A percentile compares a stretch with the other conserved stretches of the same genome.
phyloP scores from a whole-genome alignment of 2,888 invertebrate species.

The Corythucha ciliata region DNA sequence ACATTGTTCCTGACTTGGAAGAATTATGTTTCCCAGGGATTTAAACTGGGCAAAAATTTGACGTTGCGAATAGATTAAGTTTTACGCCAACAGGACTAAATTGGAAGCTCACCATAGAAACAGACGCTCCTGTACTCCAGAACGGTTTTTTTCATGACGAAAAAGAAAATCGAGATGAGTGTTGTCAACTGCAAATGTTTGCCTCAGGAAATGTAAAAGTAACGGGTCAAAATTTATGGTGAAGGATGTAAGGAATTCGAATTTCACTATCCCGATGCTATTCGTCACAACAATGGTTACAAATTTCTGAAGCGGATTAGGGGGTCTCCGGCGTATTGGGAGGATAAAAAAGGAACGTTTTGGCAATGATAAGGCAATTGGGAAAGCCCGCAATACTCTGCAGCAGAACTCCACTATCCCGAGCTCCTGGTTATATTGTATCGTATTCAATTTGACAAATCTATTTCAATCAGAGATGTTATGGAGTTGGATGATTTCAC shows the following conservation, averaged over 20 bases:
- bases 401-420: constrained; percentile 14
- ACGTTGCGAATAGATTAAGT: background rate
- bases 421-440: constrained; percentile 14
- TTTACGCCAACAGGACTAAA: constrained; percentile 10
- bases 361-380: constrained; percentile 16
- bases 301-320: constrained; percentile 17
- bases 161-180: constrained; percentile 10
- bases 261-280: background rate
- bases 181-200: constrained; percentile 11
- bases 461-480: constrained; percentile 3
- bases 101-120: constrained; percentile 11
- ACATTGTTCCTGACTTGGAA: background rate
- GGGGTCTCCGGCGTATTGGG: constrained; percentile 13
- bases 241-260: constrained; percentile 4
- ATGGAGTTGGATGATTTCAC: constrained; percentile 9
- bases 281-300: constrained; percentile 10
- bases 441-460: background rate
- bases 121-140: constrained; percentile 11
- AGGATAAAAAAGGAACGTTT: constrained; percentile 5
- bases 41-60: constrained; percentile 8
- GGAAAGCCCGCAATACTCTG: constrained; percentile 16
- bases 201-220: constrained; percentile 11
- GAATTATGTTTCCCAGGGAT: constrained; percentile 15
- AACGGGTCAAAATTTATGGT: background rate
- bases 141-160: constrained; percentile 16